These are phyloP conservation scores for Busseola fusca DNA, from an alignment of 2,888 invertebrate species.

Conservation along the genomic window DNA sequence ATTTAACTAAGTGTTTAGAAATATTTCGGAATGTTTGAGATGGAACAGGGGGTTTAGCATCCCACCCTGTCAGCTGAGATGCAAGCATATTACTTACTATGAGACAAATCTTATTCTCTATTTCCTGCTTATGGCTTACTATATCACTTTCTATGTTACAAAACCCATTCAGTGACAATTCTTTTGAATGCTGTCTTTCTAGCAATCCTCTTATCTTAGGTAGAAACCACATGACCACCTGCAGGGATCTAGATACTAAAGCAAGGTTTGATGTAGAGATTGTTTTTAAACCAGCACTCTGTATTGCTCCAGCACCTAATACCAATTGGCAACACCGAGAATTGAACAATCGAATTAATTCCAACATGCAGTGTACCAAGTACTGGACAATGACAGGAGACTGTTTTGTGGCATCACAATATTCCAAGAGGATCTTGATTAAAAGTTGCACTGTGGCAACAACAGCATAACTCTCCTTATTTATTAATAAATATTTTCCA, in stretches of 20 bases:
- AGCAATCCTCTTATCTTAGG: constrained; percentile 92
- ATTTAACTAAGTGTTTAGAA: constrained; percentile 95
- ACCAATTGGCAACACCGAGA: constrained; percentile 97
- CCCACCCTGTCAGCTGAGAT: constrained; percentile 95
- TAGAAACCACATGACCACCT: constrained; percentile 94
- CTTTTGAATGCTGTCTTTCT: constrained; percentile 88
- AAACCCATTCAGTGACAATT: constrained; percentile 87
- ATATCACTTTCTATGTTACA: constrained; percentile 94
- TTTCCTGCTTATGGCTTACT: constrained; percentile 96
- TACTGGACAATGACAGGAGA: constrained; percentile 94
- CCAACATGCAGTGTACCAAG: constrained; percentile 95
- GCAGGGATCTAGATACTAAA: constrained; percentile 94
- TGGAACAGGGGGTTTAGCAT: constrained; percentile 98
- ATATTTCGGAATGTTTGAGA: constrained; percentile 96
- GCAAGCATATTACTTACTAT: constrained; percentile 96
- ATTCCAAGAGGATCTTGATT: constrained; percentile 97
- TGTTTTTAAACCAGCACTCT: constrained; percentile 97
- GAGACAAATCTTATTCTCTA: constrained; percentile 96
- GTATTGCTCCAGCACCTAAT: constrained; percentile 98
- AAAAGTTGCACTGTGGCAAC: constrained; percentile 95
- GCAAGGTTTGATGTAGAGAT: constrained; percentile 98
- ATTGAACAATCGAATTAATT: constrained; percentile 95
- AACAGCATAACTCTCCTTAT: constrained; percentile 92
- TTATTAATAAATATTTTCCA: constrained; percentile 89
- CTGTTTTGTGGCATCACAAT: constrained; percentile 94